Evolutionary conservation across 37 sponge, comb jelly and placozoan species (phyloP), one percentile per base, ranked within the genome.

Genomic region (Oscarella lobularis): DNA sequence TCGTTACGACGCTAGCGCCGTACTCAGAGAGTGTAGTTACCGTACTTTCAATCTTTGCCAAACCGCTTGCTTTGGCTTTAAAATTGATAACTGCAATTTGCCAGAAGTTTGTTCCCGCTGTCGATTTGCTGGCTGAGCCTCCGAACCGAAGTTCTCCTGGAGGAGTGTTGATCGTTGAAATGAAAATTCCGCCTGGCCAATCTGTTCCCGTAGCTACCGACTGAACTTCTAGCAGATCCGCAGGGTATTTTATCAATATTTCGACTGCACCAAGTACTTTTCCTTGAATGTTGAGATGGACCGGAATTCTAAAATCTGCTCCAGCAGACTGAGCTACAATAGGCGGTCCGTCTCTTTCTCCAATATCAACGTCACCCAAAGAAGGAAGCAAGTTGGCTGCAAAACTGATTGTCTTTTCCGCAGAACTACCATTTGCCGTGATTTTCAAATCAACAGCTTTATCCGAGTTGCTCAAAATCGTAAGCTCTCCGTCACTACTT

Each of bases 181-280:
- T 29, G 71, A 68, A 68, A 30, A 68, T 14, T 5, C 71, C 71
- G 6, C 71, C 71, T 5, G 71, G 71, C 71, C 71, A 68, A 35
- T 68, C 71, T 4, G 5, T 4, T 34, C 71, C 71, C 31, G 6
- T 14, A 4, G 31, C 33, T 4, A 68, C 71, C 29, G 71, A 68
- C 71, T 34, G 4, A 32, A 20, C 71, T 14, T 68, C 71, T 14
- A 68, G 31, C 6, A 29, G 71, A 29, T 4, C 33, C 5, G 31
- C 31, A 14, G 6, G 6, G 31, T 68, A 68, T 4, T 29, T 14
- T 5, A 68, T 5, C 6, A 35, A 34, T 34, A 68, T 68, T 4
- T 68, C 29, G 71, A 68, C 71, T 32, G 71, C 6, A 30, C 71
- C 71, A 68, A 68, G 71, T 68, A 68, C 71, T 14, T 68, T 68